A percentile compares a stretch with the other conserved stretches of the same genome.
Evolutionary conservation across 2,888 invertebrate species (phyloP).

Genomic region (Herminia tarsipennalis): DNA sequence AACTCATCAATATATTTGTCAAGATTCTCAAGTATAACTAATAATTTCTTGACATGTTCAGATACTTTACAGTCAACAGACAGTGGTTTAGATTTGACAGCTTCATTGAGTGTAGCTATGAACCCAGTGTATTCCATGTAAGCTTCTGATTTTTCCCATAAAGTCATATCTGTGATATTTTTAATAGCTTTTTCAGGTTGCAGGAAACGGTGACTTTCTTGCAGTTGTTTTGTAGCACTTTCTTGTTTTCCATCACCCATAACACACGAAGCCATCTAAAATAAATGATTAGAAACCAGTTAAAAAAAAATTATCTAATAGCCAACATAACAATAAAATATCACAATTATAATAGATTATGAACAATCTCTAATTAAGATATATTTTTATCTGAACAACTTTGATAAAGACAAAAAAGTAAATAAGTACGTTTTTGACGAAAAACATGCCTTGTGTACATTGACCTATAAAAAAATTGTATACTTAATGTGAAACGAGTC

Average conservation of each 20-base stretch:
- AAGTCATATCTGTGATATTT: slow-evolving; percentile 88
- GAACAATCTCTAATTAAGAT: too few species aligned
- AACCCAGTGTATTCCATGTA: slow-evolving; percentile 96
- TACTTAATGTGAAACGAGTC: slow-evolving; percentile 39
- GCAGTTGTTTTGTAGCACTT: slow-evolving; percentile 57
- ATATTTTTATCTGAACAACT: slow-evolving; percentile 15
- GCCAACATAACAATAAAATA: too few species aligned
- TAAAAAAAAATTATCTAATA: too few species aligned
- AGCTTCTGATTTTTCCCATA: slow-evolving; percentile 95
- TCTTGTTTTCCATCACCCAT: slow-evolving; percentile 69
- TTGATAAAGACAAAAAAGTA: slow-evolving; percentile 12
- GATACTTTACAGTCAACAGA: slow-evolving; percentile 87
- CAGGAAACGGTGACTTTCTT: slow-evolving; percentile 86
- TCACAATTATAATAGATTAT: too few species aligned
- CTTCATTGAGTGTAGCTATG: slow-evolving; percentile 93
- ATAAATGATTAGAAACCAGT: slow-evolving; percentile 15
- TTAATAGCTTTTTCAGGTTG: slow-evolving; percentile 88
- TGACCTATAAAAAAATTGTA: slow-evolving; percentile 50
- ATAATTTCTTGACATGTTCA: slow-evolving; percentile 85
- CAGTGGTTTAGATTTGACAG: slow-evolving; percentile 92
- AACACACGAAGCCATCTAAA: slow-evolving; percentile 68
- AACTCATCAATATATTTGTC: slow-evolving; percentile 91
- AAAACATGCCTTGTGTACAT: slow-evolving; percentile 27
- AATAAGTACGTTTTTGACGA: slow-evolving; percentile 4
- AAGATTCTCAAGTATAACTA: slow-evolving; percentile 89